phyloP scores from a whole-genome alignment of 2,888 invertebrate species.

The Diarsia mendica region DNA sequence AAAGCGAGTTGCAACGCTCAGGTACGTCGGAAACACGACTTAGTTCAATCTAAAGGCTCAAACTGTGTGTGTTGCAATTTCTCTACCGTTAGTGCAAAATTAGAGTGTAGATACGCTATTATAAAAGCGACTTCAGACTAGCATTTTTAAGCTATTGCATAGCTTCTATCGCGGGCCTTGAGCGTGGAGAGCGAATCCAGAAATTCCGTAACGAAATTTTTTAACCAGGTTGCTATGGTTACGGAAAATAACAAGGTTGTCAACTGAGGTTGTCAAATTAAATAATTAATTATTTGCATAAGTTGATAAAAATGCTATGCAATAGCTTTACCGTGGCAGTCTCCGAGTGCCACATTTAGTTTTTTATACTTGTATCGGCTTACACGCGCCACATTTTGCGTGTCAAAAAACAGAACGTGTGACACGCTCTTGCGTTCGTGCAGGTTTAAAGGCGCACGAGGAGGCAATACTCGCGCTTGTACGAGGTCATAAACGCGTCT shows the following conservation, averaged over 20 bases:
- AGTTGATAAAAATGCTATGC: no score
- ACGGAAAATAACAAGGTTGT: no score
- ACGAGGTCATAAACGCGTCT: background rate
- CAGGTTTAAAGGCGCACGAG: background rate
- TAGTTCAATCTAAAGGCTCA: slow-evolving; percentile 11
- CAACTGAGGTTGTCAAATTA: no score
- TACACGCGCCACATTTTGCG: background rate
- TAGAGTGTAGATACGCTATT: background rate
- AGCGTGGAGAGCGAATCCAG: no score
- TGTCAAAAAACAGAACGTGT: background rate
- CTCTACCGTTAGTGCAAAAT: background rate
- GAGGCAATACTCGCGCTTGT: background rate
- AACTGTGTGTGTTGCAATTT: background rate
- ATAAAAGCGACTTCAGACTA: background rate
- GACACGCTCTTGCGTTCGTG: background rate
- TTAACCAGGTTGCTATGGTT: no score
- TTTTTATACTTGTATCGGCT: no score
- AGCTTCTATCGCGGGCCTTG: no score
- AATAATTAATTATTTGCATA: no score
- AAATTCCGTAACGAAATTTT: no score
- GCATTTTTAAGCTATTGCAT: background rate
- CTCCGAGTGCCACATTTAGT: no score
- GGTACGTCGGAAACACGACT: slow-evolving; percentile 2
- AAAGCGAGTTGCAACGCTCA: background rate
- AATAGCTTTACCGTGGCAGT: no score